A percentile compares a stretch with the other conserved stretches of the same genome.
These are phyloP conservation scores for Manacus vitellinus DNA, from an alignment of 2,113 vertebrate genomes.

Conservation along the genomic window DNA sequence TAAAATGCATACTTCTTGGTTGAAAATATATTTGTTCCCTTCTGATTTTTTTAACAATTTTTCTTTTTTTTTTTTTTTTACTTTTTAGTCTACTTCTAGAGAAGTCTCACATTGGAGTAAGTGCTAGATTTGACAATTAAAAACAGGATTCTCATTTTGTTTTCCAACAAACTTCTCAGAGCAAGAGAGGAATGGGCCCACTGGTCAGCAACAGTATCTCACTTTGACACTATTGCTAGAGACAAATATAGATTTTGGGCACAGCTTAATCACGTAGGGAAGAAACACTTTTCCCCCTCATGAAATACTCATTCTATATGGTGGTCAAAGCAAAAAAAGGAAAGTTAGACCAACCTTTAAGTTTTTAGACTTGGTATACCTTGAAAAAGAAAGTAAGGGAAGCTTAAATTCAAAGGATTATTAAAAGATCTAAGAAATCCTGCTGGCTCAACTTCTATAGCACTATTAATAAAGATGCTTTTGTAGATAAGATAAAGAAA, in stretches of 20 bases:
- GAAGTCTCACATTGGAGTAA: not conserved
- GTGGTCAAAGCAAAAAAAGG: constrained; percentile 10
- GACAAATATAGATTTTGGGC: not conserved
- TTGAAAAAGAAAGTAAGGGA: constrained; percentile 18
- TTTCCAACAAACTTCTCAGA: not conserved
- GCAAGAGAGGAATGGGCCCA: not conserved
- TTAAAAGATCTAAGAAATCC: constrained; percentile 66
- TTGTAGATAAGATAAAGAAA: constrained; percentile 36
- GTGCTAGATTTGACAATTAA: not conserved
- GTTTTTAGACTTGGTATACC: not conserved
- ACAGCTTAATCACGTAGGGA: not conserved
- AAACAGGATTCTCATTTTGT: not conserved
- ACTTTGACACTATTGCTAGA: not conserved
- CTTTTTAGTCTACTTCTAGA: not conserved
- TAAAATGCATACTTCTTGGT: not conserved
- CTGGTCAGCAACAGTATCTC: not conserved
- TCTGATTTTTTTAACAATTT: not conserved
- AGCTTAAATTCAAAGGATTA: constrained; percentile 44
- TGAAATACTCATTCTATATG: not conserved
- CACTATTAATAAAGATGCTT: constrained; percentile 65
- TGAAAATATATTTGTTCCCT: not conserved
- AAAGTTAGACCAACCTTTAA: constrained; percentile 32
- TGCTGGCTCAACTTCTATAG: constrained; percentile 56
- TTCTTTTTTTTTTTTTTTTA: not conserved
- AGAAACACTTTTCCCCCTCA: not conserved